A percentile compares a stretch with the other conserved stretches of the same genome.
phyloP scores from a whole-genome alignment of 2,888 invertebrate species.

The Drosophila atripex region DNA sequence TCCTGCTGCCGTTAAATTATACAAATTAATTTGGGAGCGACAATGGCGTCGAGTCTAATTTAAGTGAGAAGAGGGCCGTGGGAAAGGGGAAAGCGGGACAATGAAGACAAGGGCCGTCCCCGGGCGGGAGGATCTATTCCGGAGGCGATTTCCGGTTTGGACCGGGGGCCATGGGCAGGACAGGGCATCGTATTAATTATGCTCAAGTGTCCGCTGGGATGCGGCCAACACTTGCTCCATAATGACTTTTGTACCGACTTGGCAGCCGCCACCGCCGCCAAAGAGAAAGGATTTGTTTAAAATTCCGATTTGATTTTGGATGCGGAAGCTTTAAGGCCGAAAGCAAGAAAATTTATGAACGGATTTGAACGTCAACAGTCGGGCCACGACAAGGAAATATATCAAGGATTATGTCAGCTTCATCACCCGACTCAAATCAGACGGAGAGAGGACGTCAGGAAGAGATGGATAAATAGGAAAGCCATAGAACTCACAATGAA shows the following conservation, averaged over 20 bases:
- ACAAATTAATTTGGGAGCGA: constrained; percentile 78
- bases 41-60: constrained; percentile 60
- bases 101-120: constrained; percentile 1
- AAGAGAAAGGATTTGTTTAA: constrained; percentile 17
- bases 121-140: constrained; percentile 37
- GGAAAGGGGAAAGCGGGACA: not conserved
- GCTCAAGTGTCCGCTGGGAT: constrained; percentile 78
- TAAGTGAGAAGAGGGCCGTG: constrained; percentile 3
- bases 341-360: constrained; percentile 48
- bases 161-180: constrained; percentile 42
- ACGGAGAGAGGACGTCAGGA: not conserved
- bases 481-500: constrained; percentile 25
- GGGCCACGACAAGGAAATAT: constrained; percentile 58
- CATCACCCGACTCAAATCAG: constrained; percentile 52
- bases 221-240: constrained; percentile 78
- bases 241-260: constrained; percentile 72
- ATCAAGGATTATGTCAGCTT: constrained; percentile 77
- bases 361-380: constrained; percentile 50
- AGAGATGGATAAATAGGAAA: constrained; percentile 12
- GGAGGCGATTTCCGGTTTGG: constrained; percentile 30
- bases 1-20: constrained; percentile 57
- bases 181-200: constrained; percentile 73
- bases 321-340: constrained; percentile 23
- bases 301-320: constrained; percentile 64
- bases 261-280: not conserved